phyloP scores from a whole-genome alignment of 2,797 vertebrate genomes.

The Aulostomus chinensis region DNA sequence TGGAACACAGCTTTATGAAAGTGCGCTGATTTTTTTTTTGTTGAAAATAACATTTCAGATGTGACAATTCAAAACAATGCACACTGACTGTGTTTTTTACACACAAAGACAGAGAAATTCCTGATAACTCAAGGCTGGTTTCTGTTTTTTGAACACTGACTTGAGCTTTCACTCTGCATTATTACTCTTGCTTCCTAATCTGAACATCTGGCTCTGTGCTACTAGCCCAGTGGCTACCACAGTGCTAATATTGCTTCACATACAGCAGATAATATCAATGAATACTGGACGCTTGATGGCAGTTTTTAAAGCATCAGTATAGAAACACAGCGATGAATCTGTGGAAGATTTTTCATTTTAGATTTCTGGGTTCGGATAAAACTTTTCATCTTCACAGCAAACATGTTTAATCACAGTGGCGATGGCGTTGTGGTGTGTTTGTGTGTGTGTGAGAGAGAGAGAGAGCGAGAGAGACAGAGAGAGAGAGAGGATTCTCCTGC shows the following conservation, averaged over 20 bases:
- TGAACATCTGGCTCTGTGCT: constrained; percentile 29
- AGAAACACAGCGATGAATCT: constrained; percentile 15
- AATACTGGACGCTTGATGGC: constrained; percentile 35
- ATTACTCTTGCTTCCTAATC: constrained; percentile 8
- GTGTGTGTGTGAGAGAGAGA: constrained; percentile 15
- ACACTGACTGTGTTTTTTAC: background rate
- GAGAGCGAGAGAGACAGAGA: too few species aligned
- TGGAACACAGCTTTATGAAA: background rate
- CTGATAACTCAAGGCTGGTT: constrained; percentile 34
- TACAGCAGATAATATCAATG: constrained; percentile 33
- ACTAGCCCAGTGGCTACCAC: constrained; percentile 48
- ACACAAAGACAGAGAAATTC: constrained; percentile 19
- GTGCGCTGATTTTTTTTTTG: background rate
- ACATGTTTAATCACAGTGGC: constrained; percentile 72
- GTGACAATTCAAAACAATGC: background rate
- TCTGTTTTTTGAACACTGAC: constrained; percentile 1
- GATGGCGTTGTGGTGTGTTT: constrained; percentile 49
- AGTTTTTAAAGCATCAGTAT: constrained; percentile 38
- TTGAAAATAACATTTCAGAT: background rate
- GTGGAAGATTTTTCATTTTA: background rate
- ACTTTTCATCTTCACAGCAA: constrained; percentile 58
- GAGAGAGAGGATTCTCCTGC: constrained; percentile 26
- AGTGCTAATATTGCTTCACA: constrained; percentile 65
- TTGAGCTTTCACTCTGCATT: constrained; percentile 3
- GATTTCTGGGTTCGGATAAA: constrained; percentile 19